Evolutionary conservation across 2,113 vertebrate species (phyloP).

Genomic region (Malurus alboscapulatus): DNA sequence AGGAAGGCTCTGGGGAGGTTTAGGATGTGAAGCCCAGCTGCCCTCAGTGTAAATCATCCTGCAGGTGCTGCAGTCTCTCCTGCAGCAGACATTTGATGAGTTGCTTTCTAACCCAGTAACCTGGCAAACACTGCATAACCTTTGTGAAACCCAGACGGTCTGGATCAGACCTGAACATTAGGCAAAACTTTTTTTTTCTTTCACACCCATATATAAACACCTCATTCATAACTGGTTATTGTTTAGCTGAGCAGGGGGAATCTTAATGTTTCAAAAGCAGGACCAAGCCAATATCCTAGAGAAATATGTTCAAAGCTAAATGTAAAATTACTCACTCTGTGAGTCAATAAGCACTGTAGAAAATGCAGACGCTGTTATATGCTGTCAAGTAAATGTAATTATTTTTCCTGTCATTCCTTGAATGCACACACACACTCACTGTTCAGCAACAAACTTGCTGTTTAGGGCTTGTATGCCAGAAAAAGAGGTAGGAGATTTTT

Average conservation of each 20-base stretch:
- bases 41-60: neutral
- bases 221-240: neutral
- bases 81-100: neutral
- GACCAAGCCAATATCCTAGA: neutral
- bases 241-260: neutral
- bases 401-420: neutral
- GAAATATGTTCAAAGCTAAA: neutral
- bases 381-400: neutral
- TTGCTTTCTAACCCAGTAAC: neutral
- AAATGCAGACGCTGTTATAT: neutral
- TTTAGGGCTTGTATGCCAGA: neutral
- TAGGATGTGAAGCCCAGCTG: neutral
- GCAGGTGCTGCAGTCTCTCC: neutral
- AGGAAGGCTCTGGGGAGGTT: neutral
- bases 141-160: neutral
- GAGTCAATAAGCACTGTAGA: neutral
- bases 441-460: neutral
- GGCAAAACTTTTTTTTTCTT: neutral
- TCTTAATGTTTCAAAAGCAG: neutral
- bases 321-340: neutral
- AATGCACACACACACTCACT: neutral
- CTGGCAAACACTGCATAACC: neutral
- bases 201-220: neutral
- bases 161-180: neutral
- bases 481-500: neutral